Base-by-base conservation (phyloP, 2,113 vertebrate species). In the Polyodon spathula region DNA sequence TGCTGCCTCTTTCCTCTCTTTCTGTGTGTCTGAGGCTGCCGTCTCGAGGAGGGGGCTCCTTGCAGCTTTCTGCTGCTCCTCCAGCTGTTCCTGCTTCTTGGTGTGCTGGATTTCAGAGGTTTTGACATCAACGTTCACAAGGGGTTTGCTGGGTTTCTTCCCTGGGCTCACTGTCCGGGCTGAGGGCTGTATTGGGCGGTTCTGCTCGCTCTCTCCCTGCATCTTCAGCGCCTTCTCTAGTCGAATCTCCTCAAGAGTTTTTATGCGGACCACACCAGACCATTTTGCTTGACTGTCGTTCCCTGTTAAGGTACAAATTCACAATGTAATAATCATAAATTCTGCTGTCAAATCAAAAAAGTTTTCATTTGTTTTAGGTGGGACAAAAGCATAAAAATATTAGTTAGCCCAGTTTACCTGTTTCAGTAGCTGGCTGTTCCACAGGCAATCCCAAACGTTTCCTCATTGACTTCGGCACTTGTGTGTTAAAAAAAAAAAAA, bases 161-260 rank as follows among this genome's bases (percentile, higher is more conserved):
- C 55, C 40, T 14, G 77, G 48, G 40, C 63, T 84, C 9, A 81
- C 66, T 0, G 38, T 1, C 61, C 63, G 81, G 58, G 61, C 52
- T 1, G 44, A 5, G 6, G 63, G 44, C 15, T 6, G 62, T 48
- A 81, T 78, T 6, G 40, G 42, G 67, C 15, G 44, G 55, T 62
- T 74, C 73, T 6, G 52, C 66, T n/a, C 73, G 37, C 68, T 16
- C 0, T 84, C 82, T 39, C 67, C 78, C 37, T 73, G 75, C 57
- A 79, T 80, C 60, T 84, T 91, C 48, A 15, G 74, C 8, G 89
- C 85, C 69, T 89, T 97, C 71, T 97, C 95, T 43, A 86, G 83
- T 4, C 81, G 88, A 62, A 98, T 98, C 75, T 98, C 92, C 70
- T 96, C 90, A 43, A 95, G 77, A 0, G 92, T 95, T 79, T 98